Base-by-base conservation (phyloP, 2,888 invertebrate genomes). In the Phasia obesa region DNA sequence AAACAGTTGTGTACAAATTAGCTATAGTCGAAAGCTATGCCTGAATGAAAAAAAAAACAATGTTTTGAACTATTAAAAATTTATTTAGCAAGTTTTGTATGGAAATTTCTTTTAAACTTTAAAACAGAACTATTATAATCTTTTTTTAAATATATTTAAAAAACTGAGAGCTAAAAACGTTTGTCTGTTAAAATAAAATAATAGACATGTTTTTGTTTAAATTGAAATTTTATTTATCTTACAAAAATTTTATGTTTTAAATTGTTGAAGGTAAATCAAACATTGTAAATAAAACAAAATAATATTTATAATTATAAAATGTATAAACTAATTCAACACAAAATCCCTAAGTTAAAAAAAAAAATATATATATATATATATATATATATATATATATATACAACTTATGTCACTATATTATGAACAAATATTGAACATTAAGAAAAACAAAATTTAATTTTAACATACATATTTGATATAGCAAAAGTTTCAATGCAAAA, bases 271-370 rank as follows among this genome's bases (percentile, higher is more conserved):
- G 15, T 62, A 75, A 3, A 31, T 42, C 19, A 49, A 64, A 31
- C 11, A 42, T 42, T 42, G 38, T 42, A 42, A 42, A 42, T 42
- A 42, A 1, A 42, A n/a, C n/a, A n/a, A n/a, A 15, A 42, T 42
- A 42, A 3, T 38, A n/a, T 27, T 38, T 49, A 42, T 27, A 38
- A 53, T 27, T 59, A 38, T 51, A 23, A 59, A 57, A 71, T 38
- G 44, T 53, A 44, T 38, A 38, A 62, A 55, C 9, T 23, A 44
- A 60, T 42, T 25, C 44, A 35, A 47, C 55, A 77, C 77, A 75
- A 77, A 77, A 62, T 55, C 44, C 60, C 69, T 47, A 53, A 21
- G 47, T 70, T 27, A 70, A 69, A 59, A 19, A 31, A 62, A 64
- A 47, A 42, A 51, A 69, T 19, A 65, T 62, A 47, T n/a, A n/a